phyloP scores from a whole-genome alignment of 2,113 vertebrate genomes.

The Lycocorax pyrrhopterus region DNA sequence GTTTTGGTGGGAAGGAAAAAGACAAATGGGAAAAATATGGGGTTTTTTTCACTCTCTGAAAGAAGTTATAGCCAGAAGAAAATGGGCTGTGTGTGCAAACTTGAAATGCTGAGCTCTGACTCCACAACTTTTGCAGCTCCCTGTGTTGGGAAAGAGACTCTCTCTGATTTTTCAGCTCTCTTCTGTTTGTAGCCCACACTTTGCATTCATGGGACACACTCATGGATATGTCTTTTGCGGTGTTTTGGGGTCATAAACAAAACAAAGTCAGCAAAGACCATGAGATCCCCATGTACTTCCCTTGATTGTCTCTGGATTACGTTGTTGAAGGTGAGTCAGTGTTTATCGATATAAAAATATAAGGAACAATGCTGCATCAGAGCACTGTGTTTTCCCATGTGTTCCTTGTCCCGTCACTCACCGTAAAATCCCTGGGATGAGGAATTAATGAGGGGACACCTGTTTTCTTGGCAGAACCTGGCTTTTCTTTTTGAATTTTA shows the following conservation, averaged over 20 bases:
- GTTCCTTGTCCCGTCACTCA: not conserved
- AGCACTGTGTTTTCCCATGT: not conserved
- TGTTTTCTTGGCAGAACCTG: not conserved
- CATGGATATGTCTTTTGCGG: not conserved
- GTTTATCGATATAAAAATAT: slow-evolving; percentile 33
- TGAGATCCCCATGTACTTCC: slow-evolving; percentile 38
- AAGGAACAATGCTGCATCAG: slow-evolving; percentile 37
- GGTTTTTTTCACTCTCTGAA: not conserved
- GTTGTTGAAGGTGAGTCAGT: slow-evolving; percentile 50
- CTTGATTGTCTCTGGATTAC: slow-evolving; percentile 16
- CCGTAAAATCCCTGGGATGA: not conserved
- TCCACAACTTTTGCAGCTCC: not conserved
- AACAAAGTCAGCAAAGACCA: not conserved
- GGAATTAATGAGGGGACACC: not conserved
- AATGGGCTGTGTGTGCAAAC: not conserved
- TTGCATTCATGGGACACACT: not conserved
- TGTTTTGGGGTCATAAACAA: not conserved
- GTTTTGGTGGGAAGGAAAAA: not conserved
- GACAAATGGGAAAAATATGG: slow-evolving; percentile 19
- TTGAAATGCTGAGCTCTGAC: not conserved
- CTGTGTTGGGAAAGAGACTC: not conserved
- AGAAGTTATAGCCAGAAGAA: not conserved
- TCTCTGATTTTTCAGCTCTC: not conserved
- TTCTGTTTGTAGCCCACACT: not conserved
- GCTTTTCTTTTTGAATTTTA: not conserved